Conservation (phyloP, 1,140 invertebrate species). For the Bicyclus anynana region DNA sequence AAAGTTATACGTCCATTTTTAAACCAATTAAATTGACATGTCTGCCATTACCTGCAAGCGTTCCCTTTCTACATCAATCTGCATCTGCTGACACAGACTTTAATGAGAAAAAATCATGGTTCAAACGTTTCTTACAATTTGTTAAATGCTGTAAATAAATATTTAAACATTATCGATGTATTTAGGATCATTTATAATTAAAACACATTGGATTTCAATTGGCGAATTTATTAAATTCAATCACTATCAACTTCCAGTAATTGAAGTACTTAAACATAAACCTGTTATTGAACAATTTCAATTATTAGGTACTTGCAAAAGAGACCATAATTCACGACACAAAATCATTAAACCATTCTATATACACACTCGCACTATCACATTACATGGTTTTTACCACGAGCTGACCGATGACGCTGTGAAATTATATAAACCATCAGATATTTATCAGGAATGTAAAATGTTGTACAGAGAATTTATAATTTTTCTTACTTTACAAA, state of each 20-base stretch:
- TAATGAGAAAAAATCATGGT: conserved; percentile 37
- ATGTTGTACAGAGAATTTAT: not conserved
- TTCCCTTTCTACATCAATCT: conserved; percentile 42
- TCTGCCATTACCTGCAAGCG: conserved; percentile 28
- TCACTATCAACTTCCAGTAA: conserved; percentile 70
- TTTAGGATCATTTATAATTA: conserved; percentile 25
- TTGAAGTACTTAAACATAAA: conserved; percentile 72
- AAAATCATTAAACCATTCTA: conserved; percentile 47
- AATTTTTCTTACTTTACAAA: not conserved
- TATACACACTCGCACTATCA: conserved; percentile 55
- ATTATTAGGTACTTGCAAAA: conserved; percentile 61
- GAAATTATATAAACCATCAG: conserved; percentile 14
- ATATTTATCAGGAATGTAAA: conserved; percentile 20
- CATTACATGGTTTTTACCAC: conserved; percentile 43
- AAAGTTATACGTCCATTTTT: conserved; percentile 33
- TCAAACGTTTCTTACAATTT: conserved; percentile 39
- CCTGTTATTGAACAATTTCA: conserved; percentile 42
- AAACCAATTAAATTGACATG: conserved; percentile 37
- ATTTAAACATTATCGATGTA: conserved; percentile 2
- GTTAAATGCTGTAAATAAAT: conserved; percentile 49
- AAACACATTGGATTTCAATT: conserved; percentile 53
- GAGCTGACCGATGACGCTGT: conserved; percentile 11
- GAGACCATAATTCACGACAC: conserved; percentile 52
- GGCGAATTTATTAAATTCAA: conserved; percentile 76
- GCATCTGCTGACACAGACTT: conserved; percentile 33